Conservation (phyloP, 2,113 vertebrate species). For the Mohoua ochrocephala region DNA sequence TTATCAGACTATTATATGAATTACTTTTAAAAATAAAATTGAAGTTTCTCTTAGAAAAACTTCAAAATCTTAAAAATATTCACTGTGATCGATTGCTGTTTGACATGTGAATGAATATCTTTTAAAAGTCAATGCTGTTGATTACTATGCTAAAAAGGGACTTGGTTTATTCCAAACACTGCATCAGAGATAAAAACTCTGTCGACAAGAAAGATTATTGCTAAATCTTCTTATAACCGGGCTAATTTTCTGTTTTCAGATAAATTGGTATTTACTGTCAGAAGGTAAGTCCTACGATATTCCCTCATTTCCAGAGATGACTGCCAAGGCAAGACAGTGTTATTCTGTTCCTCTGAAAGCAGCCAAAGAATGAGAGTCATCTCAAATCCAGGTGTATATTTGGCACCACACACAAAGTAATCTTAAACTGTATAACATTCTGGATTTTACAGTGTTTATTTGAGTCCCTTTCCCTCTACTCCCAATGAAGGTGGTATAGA, state of each 20-base stretch:
- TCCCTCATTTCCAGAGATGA: background rate
- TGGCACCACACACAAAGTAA: background rate
- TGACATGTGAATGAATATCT: background rate
- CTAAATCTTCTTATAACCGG: background rate
- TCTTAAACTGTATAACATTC: background rate
- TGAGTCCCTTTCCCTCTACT: background rate
- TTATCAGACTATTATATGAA: background rate
- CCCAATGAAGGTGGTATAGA: background rate
- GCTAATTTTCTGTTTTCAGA: background rate
- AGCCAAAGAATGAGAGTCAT: background rate
- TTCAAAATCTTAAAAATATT: background rate
- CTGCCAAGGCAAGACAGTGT: background rate
- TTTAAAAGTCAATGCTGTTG: background rate
- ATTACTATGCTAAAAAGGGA: background rate
- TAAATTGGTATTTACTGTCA: background rate
- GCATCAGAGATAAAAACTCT: background rate
- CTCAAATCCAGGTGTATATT: background rate
- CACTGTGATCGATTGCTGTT: background rate
- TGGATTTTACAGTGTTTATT: background rate
- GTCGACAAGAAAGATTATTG: background rate
- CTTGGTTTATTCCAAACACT: constrained; percentile 14
- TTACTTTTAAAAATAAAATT: background rate
- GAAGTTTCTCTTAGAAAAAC: background rate
- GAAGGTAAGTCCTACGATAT: background rate
- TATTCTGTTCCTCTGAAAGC: background rate